phyloP scores from a whole-genome alignment of 2,888 invertebrate genomes.

The Erynnis tages region DNA sequence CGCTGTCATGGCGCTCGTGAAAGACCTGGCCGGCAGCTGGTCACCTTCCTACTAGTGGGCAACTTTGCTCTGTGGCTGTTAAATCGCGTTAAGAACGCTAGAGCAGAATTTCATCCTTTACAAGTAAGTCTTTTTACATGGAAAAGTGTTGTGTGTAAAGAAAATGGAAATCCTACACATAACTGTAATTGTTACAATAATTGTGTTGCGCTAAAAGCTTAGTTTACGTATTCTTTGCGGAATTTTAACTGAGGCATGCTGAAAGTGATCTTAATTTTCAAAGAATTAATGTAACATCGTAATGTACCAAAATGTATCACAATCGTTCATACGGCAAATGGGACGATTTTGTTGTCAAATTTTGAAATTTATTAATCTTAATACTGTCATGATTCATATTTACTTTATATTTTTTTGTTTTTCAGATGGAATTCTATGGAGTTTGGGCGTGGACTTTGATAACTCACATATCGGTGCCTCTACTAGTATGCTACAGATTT shows the following conservation, averaged over 20 bases:
- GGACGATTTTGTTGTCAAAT: too few species aligned
- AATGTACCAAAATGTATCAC: too few species aligned
- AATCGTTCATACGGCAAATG: too few species aligned
- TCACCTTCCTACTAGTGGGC: conserved; percentile 85
- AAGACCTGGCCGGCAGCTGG: conserved; percentile 84
- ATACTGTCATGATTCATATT: neutral
- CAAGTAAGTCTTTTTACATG: conserved; percentile 57
- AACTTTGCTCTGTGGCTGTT: conserved; percentile 86
- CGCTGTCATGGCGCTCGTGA: conserved; percentile 73
- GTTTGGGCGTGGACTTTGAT: conserved; percentile 89
- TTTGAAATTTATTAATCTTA: too few species aligned
- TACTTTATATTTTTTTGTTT: conserved; percentile 11
- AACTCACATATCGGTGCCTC: conserved; percentile 85
- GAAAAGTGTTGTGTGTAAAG: too few species aligned
- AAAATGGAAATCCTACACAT: too few species aligned
- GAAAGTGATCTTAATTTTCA: too few species aligned
- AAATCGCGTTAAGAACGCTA: conserved; percentile 84
- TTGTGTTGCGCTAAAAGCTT: too few species aligned
- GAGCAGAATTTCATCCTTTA: conserved; percentile 85
- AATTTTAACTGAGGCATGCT: too few species aligned
- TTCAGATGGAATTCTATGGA: conserved; percentile 83
- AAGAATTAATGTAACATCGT: too few species aligned
- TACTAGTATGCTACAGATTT: conserved; percentile 87
- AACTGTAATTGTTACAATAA: too few species aligned
- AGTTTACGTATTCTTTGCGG: too few species aligned